These are phyloP conservation scores for Agrotis exclamationis DNA, from an alignment of 2,888 invertebrate genomes.

Conservation along the genomic window DNA sequence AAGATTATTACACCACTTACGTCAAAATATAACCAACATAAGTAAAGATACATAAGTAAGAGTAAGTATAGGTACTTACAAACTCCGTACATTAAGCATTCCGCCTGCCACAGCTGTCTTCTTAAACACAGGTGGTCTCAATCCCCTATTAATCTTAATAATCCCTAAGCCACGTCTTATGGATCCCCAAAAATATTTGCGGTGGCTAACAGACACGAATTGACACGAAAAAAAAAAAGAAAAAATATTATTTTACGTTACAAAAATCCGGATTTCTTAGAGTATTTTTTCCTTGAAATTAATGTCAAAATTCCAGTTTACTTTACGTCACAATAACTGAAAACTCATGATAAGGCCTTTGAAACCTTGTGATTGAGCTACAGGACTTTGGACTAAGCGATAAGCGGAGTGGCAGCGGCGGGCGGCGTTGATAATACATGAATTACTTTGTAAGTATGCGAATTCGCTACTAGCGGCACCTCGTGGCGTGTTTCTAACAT, in stretches of 20 bases:
- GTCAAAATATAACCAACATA: background rate
- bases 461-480: too few species aligned
- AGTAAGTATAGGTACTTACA: background rate
- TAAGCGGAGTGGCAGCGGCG: too few species aligned
- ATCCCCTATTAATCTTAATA: slow-evolving; percentile 30
- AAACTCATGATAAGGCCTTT: too few species aligned
- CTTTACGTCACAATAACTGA: too few species aligned
- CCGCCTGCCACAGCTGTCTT: slow-evolving; percentile 15
- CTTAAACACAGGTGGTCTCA: slow-evolving; percentile 10
- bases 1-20: background rate
- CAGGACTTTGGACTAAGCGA: too few species aligned
- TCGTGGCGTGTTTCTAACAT: too few species aligned
- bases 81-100: slow-evolving; percentile 27
- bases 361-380: too few species aligned
- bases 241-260: background rate
- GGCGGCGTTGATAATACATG: too few species aligned
- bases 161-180: slow-evolving; percentile 11
- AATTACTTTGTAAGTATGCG: too few species aligned
- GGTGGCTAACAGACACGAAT: background rate
- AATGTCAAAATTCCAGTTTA: too few species aligned
- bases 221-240: background rate
- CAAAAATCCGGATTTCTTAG: background rate
- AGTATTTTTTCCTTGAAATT: too few species aligned
- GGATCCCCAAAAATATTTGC: slow-evolving; percentile 1
- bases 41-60: too few species aligned